Evolutionary conservation across 2,113 vertebrate species (phyloP), one percentile per base, ranked within the genome.

Genomic region (Rhadina sibilatrix): DNA sequence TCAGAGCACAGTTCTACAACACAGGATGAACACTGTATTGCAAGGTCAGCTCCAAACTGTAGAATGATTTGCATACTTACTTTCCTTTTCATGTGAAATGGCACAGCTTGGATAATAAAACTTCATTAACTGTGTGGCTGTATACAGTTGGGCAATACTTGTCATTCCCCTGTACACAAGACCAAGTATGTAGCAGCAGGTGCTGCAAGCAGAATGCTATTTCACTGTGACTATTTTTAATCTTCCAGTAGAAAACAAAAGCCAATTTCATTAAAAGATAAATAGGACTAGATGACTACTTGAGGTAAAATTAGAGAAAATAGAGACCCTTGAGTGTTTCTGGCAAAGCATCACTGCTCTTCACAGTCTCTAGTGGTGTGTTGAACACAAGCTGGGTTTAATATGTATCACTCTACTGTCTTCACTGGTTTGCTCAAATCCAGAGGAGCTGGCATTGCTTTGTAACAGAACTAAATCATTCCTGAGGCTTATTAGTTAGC

Each of bases 201-300:
- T 90, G 61, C 79, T 80, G 25, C 25, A 59, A 81, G 54, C 54
- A 77, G 40, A 74, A 60, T 60, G 37, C 24, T 81, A 77, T 66
- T 88, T 91, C 63, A 80, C 54, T 21, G 15, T 3, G 3, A 69
- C 93, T 94, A 70, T 91, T 87, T 77, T 92, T 84, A 75, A 83
- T 90, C 76, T 89, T 92, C 50, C 72, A 83, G 35, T 27, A 83
- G 38, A 11, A 33, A 94, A 81, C 46, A 92, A 81, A 94, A 83
- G 38, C 74, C 6, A 1, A 87, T 59, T 52, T 78, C 64, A 89
- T 70, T 88, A 78, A 47, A 76, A 77, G 64, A 83, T 31, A 83
- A 79, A 86, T 19, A 78, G 49, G 52, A 91, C 52, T 78, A 81
- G 52, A 78, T 71, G 44, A 71, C 83, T 92, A 56, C 56, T 68